These are phyloP conservation scores for Slavum lentiscoides DNA, from an alignment of 2,888 invertebrate species.

Conservation along the genomic window DNA sequence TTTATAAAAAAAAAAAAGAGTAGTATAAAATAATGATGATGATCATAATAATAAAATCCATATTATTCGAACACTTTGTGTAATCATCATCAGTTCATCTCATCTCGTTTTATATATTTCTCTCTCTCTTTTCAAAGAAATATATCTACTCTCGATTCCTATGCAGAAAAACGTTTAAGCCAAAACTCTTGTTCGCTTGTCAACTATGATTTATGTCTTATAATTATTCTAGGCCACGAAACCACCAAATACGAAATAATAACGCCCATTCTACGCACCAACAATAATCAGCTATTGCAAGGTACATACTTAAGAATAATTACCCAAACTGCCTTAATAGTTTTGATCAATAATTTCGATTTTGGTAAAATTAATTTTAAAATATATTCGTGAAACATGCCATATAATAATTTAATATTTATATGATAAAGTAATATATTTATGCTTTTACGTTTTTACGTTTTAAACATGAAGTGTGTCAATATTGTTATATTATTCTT, in stretches of 20 bases:
- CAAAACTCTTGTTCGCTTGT: slow-evolving; percentile 30
- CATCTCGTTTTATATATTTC: not conserved
- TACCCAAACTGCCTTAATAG: too few species aligned
- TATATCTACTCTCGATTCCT: not conserved
- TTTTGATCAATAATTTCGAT: slow-evolving; percentile 18
- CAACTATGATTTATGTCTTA: slow-evolving; percentile 36
- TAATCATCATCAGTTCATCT: not conserved
- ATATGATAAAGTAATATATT: too few species aligned
- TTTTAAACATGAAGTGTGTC: too few species aligned
- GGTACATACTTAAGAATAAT: too few species aligned
- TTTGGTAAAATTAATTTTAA: slow-evolving; percentile 9
- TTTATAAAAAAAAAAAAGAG: too few species aligned
- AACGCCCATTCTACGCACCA: not conserved
- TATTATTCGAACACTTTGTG: not conserved
- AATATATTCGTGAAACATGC: not conserved
- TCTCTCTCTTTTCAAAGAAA: not conserved
- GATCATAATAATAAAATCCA: too few species aligned
- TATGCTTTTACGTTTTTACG: too few species aligned
- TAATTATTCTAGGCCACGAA: not conserved
- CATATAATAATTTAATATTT: too few species aligned
- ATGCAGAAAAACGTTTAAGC: slow-evolving; percentile 15
- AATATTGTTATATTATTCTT: too few species aligned
- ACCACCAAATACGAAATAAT: slow-evolving; percentile 16
- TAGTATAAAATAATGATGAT: too few species aligned
- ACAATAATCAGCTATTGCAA: not conserved